Evolutionary conservation across 2,888 invertebrate genomes (phyloP).

Genomic region (Loripinus fragilis): DNA sequence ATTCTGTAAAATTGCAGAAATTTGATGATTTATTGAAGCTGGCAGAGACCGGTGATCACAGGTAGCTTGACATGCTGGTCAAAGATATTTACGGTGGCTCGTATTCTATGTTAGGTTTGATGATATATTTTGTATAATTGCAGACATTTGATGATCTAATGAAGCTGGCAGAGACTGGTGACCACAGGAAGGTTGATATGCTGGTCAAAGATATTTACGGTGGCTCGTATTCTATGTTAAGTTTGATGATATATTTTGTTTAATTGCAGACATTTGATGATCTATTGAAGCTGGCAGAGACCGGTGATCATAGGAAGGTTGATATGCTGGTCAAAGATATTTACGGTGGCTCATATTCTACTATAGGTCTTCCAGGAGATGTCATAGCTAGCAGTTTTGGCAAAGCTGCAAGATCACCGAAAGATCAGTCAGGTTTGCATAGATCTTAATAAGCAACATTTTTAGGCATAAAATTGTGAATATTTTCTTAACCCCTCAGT

Average conservation of each 20-base stretch:
- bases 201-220: conserved; percentile 89
- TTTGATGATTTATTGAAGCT: conserved; percentile 88
- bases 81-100: conserved; percentile 88
- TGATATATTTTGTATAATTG: no score
- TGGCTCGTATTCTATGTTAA: conserved; percentile 86
- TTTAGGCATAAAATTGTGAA: no score
- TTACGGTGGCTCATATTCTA: conserved; percentile 87
- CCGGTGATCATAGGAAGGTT: conserved; percentile 88
- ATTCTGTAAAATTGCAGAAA: conserved; percentile 84
- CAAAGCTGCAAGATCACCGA: conserved; percentile 85
- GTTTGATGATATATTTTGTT: no score
- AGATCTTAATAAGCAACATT: no score
- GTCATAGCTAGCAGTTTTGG: conserved; percentile 89
- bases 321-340: conserved; percentile 89
- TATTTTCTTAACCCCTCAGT: no score
- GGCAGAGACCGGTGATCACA: conserved; percentile 88
- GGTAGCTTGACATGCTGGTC: conserved; percentile 88
- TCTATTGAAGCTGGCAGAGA: conserved; percentile 87
- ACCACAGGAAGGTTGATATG: conserved; percentile 88
- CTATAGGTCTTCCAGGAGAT: conserved; percentile 87
- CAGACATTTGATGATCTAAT: conserved; percentile 88
- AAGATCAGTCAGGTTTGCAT: conserved; percentile 20
- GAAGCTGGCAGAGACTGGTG: conserved; percentile 87
- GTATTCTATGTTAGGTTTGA: no score
- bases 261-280: conserved; percentile 87